phyloP scores from a whole-genome alignment of 2,113 vertebrate genomes.

The Callorhinus ursinus region DNA sequence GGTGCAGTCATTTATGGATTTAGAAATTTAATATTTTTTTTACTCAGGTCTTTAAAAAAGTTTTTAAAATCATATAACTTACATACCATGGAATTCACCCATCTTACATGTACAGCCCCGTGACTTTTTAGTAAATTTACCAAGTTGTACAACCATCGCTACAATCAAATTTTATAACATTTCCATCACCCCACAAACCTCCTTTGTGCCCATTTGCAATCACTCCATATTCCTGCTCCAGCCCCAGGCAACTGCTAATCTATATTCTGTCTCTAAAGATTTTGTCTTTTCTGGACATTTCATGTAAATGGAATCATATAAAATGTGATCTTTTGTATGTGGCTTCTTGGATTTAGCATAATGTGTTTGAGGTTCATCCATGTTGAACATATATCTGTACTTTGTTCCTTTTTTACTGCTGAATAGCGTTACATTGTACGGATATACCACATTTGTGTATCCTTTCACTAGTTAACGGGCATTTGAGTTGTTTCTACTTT shows the following conservation, averaged over 20 bases:
- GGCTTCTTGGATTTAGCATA: background rate
- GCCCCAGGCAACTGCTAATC: background rate
- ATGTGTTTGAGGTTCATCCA: background rate
- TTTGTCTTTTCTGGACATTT: background rate
- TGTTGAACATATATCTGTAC: background rate
- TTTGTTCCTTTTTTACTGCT: background rate
- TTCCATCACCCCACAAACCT: background rate
- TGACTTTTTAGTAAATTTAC: constrained; percentile 1
- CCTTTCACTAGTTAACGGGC: background rate
- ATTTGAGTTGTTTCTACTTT: background rate
- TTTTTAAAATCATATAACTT: background rate
- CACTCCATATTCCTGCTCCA: background rate
- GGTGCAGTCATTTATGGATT: background rate
- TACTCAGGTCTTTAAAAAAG: background rate
- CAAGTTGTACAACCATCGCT: background rate
- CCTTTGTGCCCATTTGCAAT: background rate
- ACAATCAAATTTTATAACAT: background rate
- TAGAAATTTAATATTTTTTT: background rate
- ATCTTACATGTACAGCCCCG: background rate
- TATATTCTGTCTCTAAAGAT: background rate
- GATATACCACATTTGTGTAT: background rate
- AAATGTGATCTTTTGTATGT: background rate
- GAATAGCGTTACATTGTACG: background rate
- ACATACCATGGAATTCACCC: background rate
- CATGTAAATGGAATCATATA: background rate